Percentiles rank a stretch among this genome's conserved stretches.
phyloP scores from a whole-genome alignment of 2,797 vertebrate species.

The Pangasius krempfi region DNA sequence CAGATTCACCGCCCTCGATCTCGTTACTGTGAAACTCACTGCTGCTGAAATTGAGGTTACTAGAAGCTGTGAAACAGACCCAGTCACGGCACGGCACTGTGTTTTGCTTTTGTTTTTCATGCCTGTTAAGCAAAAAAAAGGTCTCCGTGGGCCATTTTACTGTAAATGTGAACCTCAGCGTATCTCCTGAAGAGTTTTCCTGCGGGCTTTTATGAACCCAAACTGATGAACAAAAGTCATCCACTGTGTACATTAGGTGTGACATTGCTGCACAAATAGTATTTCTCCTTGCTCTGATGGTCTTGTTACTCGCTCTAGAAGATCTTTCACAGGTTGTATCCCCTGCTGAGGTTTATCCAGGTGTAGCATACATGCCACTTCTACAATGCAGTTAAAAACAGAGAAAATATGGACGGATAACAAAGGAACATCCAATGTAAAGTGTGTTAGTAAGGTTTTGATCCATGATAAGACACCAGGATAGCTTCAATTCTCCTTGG shows the following conservation, averaged over 20 bases:
- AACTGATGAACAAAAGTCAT: constrained; percentile 19
- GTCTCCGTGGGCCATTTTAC: background rate
- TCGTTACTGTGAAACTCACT: background rate
- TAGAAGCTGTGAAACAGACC: constrained; percentile 2
- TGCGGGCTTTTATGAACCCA: background rate
- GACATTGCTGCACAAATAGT: constrained; percentile 11
- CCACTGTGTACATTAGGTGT: constrained; percentile 13
- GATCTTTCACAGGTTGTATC: background rate
- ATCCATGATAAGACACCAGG: background rate
- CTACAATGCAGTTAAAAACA: background rate
- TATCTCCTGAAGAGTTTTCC: constrained; percentile 19
- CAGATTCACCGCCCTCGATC: background rate
- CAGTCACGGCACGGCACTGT: too few relatives aligned
- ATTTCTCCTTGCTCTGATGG: background rate
- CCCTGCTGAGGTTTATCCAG: background rate
- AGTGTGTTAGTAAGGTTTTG: background rate
- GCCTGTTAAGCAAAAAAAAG: constrained; percentile 13
- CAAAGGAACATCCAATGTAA: background rate
- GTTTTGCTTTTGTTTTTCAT: background rate
- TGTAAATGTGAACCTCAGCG: constrained; percentile 20
- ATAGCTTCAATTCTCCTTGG: background rate
- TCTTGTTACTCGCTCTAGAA: background rate
- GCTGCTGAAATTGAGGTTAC: background rate
- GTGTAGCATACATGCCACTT: background rate
- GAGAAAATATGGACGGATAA: background rate